phyloP scores from a whole-genome alignment of 2,888 invertebrate genomes.

The Onthophagus sagittarius region DNA sequence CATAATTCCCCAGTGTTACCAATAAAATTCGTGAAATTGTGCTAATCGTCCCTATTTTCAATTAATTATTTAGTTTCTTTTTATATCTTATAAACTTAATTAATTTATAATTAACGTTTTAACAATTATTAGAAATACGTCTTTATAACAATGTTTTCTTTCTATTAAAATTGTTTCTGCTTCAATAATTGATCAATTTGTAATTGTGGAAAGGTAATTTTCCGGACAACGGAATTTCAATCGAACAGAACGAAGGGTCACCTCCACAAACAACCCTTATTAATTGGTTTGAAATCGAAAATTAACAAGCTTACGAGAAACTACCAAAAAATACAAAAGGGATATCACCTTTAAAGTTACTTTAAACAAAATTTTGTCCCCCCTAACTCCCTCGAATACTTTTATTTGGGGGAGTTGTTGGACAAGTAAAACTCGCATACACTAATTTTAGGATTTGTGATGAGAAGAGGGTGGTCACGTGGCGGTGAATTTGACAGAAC shows the following conservation, averaged over 20 bases:
- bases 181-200: too few relatives aligned
- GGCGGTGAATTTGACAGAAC: slow-evolving; percentile 28
- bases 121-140: too few relatives aligned
- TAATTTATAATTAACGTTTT: too few relatives aligned
- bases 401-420: neutral
- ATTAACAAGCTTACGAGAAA: neutral
- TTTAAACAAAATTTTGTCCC: neutral
- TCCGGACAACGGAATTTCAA: neutral
- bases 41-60: too few relatives aligned
- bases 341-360: neutral
- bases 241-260: neutral
- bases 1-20: too few relatives aligned
- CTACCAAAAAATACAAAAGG: neutral
- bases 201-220: neutral
- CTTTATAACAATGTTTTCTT: too few relatives aligned
- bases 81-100: too few relatives aligned
- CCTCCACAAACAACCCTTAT: neutral
- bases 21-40: too few relatives aligned
- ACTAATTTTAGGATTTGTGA: slow-evolving; percentile 10
- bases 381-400: neutral
- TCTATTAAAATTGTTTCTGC: too few relatives aligned
- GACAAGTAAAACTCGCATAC: neutral
- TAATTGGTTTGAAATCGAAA: neutral
- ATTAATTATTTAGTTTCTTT: too few relatives aligned
- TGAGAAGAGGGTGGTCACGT: slow-evolving; percentile 22